Conservation (phyloP, 1,140 invertebrate species). For the Teleopsis dalmanni region DNA sequence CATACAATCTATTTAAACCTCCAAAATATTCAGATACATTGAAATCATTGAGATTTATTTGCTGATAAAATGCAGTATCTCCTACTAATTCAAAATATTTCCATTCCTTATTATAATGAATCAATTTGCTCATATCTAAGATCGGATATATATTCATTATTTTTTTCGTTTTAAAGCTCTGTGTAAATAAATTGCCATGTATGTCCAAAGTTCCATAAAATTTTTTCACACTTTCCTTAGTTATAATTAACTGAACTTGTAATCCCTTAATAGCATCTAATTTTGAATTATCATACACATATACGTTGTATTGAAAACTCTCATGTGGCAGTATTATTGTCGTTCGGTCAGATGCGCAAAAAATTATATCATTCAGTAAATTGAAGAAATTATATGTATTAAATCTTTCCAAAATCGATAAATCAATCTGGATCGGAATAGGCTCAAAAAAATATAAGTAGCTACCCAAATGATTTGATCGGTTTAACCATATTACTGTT, state of each 20-base stretch:
- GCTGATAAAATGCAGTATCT: not conserved
- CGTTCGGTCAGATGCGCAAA: constrained; percentile 3
- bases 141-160: constrained; percentile 12
- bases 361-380: constrained; percentile 25
- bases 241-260: constrained; percentile 21
- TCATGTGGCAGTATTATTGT: constrained; percentile 24
- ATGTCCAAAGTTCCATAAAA: constrained; percentile 21
- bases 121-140: constrained; percentile 6
- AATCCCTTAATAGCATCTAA: constrained; percentile 26
- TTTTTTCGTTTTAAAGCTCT: constrained; percentile 14
- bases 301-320: constrained; percentile 17
- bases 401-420: constrained; percentile 23
- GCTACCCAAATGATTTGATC: constrained; percentile 21
- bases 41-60: constrained; percentile 13
- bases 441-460: constrained; percentile 18
- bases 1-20: not conserved
- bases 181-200: constrained; percentile 17
- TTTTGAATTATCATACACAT: constrained; percentile 8
- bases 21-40: constrained; percentile 17
- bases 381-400: constrained; percentile 24
- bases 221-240: constrained; percentile 4
- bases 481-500: constrained; percentile 30
- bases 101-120: constrained; percentile 15
- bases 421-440: constrained; percentile 16
- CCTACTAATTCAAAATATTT: constrained; percentile 19